Evolutionary conservation across 2,888 invertebrate genomes (phyloP), one percentile per base, ranked within the genome.

Genomic region (Diadegma fenestrale): DNA sequence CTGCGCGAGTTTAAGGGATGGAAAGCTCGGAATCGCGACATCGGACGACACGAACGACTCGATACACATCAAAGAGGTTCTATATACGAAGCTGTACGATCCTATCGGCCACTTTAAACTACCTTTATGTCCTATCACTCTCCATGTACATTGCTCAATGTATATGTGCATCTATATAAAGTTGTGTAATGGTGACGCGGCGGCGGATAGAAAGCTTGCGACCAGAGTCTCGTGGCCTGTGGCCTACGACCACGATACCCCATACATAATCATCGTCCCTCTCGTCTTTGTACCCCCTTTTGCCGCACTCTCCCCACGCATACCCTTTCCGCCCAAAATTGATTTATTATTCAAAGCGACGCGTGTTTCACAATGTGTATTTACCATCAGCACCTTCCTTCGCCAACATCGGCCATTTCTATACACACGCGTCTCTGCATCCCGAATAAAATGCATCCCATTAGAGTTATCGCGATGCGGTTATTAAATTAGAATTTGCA

Each of bases 311-410:
- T 12, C 26, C 37, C 37, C 37, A 0, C 37, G 33, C 3, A 22
- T 12, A 22, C 26, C 58, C 58, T 26, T 58, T 26, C 26, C 58
- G 58, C 58, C 90, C 92, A 92, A 93, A 93, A 93, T 93, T 93
- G 93, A 93, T 93, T 93, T 93, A 93, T 93, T 93, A 93, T 93
- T 93, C 93, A 93, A 93, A 93, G 93, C 91, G 92, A 93, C 92
- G 93, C 93, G 92, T 93, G 93, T 93, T 93, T 93, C 92, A 93
- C 93, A 93, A 93, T 93, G 93, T 93, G 93, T 93, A 93, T 93
- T 93, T 93, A 93, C 93, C 92, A 93, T 86, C 85, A 80, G 82
- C 80, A 69, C 82, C 58, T 58, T 58, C 14, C 26, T 26, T 12
- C 22, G 22, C 22, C 54, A 54, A 54, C 54, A 54, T n/a, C n/a